Base-by-base conservation (phyloP, 2,888 invertebrate genomes). In the Bruchidius siliquastri region DNA sequence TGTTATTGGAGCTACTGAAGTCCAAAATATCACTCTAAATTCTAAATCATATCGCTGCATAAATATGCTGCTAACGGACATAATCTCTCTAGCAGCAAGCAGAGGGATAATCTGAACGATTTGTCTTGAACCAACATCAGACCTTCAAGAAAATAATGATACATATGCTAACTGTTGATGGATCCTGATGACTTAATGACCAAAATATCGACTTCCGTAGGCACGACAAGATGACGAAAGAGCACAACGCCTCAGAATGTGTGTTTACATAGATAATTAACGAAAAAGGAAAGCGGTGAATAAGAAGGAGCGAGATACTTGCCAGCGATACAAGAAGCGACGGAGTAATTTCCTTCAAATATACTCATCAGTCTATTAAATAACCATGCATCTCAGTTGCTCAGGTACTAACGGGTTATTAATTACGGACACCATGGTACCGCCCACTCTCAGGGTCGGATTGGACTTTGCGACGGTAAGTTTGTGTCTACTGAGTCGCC, bases 301-400 rank as follows among this genome's bases (percentile, higher is more conserved):
- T 4, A 8, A 26, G 26, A 26, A 8, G 26, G 26, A 26, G 26
- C 26, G 26, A 26, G 26, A 72, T 68, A 69, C 72, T 72, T 66
- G 69, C 69, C 72, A 69, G 69, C 69, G 69, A 26, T 26, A 26
- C 26, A 26, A 26, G 26, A 26, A 26, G 26, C 26, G 71, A 74
- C 74, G 72, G 72, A 71, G 76, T 76, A 75, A 76, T 76, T 76
- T 74, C 75, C 73, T 76, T 74, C 73, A 76, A 76, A 76, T 74
- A 76, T 71, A 76, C 76, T 76, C 76, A 75, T 76, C 76, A 76
- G 74, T 73, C 74, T 73, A 76, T 76, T 76, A 76, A 75, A 76
- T 75, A 76, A 73, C 73, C 73, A 74, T 74, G 74, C 76, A 75
- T 76, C 75, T 74, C 73, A 71, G 74, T 74, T 26, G 26, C 26